Percentiles rank a stretch among this genome's conserved stretches.
Conservation (phyloP, 1,140 invertebrate genomes). For the Vanessa atalanta region DNA sequence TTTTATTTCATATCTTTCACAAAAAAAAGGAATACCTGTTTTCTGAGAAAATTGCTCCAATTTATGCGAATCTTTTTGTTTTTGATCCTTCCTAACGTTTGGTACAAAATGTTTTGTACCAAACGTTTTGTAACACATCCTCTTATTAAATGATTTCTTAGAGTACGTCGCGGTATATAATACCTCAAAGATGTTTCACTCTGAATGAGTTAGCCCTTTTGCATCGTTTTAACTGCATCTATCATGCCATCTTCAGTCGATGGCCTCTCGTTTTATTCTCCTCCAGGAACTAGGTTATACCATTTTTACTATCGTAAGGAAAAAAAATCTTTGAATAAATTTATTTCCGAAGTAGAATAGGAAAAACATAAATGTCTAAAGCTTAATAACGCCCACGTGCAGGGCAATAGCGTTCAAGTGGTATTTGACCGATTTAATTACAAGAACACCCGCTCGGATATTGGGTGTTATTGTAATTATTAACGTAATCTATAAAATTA, state of each 20-base stretch:
- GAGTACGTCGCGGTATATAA: background rate
- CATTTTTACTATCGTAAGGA: background rate
- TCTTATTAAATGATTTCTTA: background rate
- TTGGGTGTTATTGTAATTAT: background rate
- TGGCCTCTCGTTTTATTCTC: background rate
- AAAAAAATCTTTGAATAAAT: background rate
- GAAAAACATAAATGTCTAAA: background rate
- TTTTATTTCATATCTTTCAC: background rate
- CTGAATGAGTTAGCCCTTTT: background rate
- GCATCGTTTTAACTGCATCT: background rate
- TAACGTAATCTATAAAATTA: background rate
- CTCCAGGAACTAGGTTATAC: background rate
- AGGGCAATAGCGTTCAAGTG: background rate
- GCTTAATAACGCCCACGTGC: background rate
- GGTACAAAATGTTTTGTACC: background rate
- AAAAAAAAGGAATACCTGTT: background rate
- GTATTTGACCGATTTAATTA: background rate
- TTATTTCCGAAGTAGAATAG: background rate
- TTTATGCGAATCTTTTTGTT: background rate
- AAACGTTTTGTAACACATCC: background rate
- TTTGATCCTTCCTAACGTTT: background rate
- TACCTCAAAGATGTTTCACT: background rate
- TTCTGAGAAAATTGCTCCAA: background rate
- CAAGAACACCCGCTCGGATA: background rate
- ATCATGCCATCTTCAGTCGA: background rate